phyloP scores from a whole-genome alignment of 2,888 invertebrate species.

The Drosophila gaucha region DNA sequence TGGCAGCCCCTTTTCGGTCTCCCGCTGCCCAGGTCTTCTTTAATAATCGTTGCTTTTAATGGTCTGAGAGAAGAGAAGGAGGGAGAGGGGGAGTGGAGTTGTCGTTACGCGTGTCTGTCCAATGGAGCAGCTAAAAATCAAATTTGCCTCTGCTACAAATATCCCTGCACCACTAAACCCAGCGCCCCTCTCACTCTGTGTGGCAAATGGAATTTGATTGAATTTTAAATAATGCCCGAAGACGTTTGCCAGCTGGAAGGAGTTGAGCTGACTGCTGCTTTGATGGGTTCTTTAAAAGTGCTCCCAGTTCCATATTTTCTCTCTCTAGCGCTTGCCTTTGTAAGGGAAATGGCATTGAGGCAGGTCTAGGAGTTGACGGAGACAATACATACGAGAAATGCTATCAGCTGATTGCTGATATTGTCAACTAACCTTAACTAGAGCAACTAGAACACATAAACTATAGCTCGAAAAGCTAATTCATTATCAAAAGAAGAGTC shows the following conservation, averaged over 20 bases:
- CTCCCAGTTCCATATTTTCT: background rate
- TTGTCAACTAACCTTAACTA: too few species aligned
- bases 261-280: background rate
- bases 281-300: background rate
- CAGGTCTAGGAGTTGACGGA: too few species aligned
- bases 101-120: constrained; percentile 9
- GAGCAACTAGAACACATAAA: too few species aligned
- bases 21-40: constrained; percentile 36
- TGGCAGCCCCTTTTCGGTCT: constrained; percentile 6
- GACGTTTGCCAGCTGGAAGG: constrained; percentile 13
- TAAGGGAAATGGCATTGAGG: accelerated
- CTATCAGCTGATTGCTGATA: too few species aligned
- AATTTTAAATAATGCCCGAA: constrained; percentile 63
- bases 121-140: constrained; percentile 50
- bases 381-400: too few species aligned
- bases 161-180: constrained; percentile 2
- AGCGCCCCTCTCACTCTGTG: background rate
- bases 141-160: constrained; percentile 29
- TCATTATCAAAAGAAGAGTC: too few species aligned
- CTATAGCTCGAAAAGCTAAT: too few species aligned
- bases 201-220: constrained; percentile 59
- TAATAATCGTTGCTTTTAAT: constrained; percentile 75
- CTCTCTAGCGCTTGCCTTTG: background rate
- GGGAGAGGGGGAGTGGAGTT: too few species aligned
- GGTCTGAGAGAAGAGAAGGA: constrained; percentile 5